Evolutionary conservation across 2,113 vertebrate species (phyloP), one percentile per base, ranked within the genome.

Genomic region (Gulo gulo): DNA sequence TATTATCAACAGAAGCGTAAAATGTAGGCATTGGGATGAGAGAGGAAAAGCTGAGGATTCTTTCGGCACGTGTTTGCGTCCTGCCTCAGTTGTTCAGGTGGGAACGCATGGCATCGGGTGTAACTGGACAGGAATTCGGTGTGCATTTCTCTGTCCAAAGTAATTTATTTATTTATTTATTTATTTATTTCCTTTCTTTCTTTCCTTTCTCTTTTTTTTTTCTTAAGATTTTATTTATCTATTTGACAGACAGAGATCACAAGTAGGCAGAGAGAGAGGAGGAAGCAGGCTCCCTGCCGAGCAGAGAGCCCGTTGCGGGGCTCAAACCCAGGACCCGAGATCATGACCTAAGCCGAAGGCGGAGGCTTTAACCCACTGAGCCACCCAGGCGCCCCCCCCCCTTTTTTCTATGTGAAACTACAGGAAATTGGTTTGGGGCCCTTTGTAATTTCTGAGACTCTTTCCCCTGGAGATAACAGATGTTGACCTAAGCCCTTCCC

Each of bases 361-460:
- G 15, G 50, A 52, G 50, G 50, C 50, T 52, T 52, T 52, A 52
- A 52, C 50, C 50, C 50, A 52, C 50, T 52, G 50, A 15, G 14
- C 50, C 14, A 52, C 50, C 14, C 50, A 52, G 50, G 50, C 1
- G 47, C 47, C 47, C 13, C 13, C 50, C 50, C 11, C 11, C 10
- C 47, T 2, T 52, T 47, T 80, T 45, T 13, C 21, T 52, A 6
- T 82, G 67, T 47, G 20, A 97, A 97, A 97, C 29, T 71, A 57
- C n/a, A 97, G 65, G 69, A 93, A 93, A 97, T 91, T 94, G 93
- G 39, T 90, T 82, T 83, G 65, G 69, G 88, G 14, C 81, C 52
- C 47, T 97, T 88, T 71, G 83, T 74, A 92, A 91, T 98, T 97
- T 98, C 88, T 63, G 81, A 91, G 91, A 84, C 57, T 85, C 45